A percentile compares a stretch with the other conserved stretches of the same genome.
Evolutionary conservation across 2,797 vertebrate genomes (phyloP).

Genomic region (Taeniopygia guttata): DNA sequence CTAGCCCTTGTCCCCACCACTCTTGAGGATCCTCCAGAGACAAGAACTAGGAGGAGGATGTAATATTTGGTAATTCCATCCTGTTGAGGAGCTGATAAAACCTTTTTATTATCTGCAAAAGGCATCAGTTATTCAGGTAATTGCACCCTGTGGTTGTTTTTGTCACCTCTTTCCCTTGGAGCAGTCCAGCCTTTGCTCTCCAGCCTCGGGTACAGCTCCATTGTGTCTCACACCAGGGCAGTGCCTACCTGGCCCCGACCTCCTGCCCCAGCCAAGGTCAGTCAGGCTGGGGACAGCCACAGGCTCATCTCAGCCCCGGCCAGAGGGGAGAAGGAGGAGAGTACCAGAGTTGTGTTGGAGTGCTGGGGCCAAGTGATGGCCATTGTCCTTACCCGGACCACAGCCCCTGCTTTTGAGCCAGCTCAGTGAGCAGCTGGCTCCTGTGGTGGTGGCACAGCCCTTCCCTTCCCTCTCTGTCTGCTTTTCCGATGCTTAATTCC

Average conservation of each 20-base stretch:
- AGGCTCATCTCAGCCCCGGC: background rate
- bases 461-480: background rate
- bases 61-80: background rate
- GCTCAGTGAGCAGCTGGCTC: background rate
- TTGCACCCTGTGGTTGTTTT: background rate
- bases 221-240: background rate
- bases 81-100: background rate
- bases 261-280: background rate
- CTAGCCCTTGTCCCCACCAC: background rate
- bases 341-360: background rate
- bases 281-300: rapidly evolving
- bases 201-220: background rate
- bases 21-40: background rate
- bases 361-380: background rate
- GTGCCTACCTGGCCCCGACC: background rate
- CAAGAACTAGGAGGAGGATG: background rate
- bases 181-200: background rate
- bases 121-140: background rate
- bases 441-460: background rate
- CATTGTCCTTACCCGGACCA: background rate
- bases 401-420: background rate
- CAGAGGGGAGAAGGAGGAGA: background rate
- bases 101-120: background rate
- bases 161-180: background rate
- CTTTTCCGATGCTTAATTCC: background rate